These are phyloP conservation scores for Lepidochrysops patricia DNA, from an alignment of 2,888 invertebrate genomes.

Conservation along the genomic window DNA sequence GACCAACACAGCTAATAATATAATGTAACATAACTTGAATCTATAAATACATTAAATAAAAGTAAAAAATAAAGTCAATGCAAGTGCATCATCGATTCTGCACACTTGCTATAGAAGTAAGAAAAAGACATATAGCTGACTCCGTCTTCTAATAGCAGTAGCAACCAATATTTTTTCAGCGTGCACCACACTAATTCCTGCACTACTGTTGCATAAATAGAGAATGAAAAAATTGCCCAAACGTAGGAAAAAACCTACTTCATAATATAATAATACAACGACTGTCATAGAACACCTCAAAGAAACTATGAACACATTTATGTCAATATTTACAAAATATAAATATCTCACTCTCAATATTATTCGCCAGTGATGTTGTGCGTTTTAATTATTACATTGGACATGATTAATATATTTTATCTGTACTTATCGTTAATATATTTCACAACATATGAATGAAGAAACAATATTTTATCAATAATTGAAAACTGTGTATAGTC, in stretches of 20 bases:
- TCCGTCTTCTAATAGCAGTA: no score
- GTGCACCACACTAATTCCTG: no score
- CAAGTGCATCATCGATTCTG: no score
- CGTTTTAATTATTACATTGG: not conserved
- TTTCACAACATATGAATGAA: not conserved
- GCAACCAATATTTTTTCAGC: no score
- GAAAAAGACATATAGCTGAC: no score
- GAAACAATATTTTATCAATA: not conserved
- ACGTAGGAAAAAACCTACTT: not conserved
- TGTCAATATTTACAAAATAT: not conserved
- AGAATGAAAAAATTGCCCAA: not conserved
- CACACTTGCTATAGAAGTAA: no score
- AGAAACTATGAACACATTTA: slow-evolving; percentile 3
- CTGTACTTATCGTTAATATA: not conserved
- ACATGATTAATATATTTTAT: not conserved
- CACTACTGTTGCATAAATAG: no score
- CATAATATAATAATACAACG: not conserved
- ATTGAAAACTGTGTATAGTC: not conserved
- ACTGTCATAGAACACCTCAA: not conserved
- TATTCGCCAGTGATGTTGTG: not conserved
- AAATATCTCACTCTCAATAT: not conserved
- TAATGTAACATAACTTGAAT: not conserved
- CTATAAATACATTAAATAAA: not conserved
- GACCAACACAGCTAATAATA: not conserved
- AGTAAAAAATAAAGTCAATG: not conserved